Evolutionary conservation across 2,797 vertebrate genomes (phyloP).

Genomic region (Chelon labrosus): DNA sequence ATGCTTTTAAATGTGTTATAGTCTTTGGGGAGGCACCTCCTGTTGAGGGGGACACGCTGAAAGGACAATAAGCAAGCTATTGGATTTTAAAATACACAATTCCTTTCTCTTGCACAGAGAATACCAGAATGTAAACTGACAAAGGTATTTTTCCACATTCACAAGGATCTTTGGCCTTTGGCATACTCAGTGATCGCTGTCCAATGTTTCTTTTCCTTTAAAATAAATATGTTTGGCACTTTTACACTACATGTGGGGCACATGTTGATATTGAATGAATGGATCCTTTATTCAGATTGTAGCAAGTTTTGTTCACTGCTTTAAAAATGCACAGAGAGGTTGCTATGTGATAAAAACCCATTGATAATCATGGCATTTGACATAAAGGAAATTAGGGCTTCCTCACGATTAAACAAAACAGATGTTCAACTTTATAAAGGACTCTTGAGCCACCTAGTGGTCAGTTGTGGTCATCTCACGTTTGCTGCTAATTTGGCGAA

Average conservation of each 20-base stretch:
- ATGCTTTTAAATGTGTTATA: not conserved
- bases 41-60: not conserved
- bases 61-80: not conserved
- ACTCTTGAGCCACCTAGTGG: slow-evolving; percentile 63
- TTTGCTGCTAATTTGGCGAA: not conserved
- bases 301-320: not conserved
- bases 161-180: not conserved
- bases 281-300: not conserved
- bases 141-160: not conserved
- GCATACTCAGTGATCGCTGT: not conserved
- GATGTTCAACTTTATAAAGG: not conserved
- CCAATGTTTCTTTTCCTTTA: not conserved
- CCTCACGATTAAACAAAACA: not conserved
- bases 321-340: not conserved
- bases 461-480: not conserved
- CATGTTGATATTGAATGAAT: not conserved
- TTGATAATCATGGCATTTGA: not conserved
- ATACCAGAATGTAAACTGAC: not conserved
- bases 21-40: too few relatives aligned
- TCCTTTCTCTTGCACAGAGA: not conserved
- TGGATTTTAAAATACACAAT: not conserved
- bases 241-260: not conserved
- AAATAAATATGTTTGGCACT: not conserved
- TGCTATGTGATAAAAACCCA: not conserved
- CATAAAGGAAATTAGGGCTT: accelerated